Evolutionary conservation across 2,113 vertebrate genomes (phyloP), one percentile per base, ranked within the genome.

Genomic region (Herpetotheres cachinnans): DNA sequence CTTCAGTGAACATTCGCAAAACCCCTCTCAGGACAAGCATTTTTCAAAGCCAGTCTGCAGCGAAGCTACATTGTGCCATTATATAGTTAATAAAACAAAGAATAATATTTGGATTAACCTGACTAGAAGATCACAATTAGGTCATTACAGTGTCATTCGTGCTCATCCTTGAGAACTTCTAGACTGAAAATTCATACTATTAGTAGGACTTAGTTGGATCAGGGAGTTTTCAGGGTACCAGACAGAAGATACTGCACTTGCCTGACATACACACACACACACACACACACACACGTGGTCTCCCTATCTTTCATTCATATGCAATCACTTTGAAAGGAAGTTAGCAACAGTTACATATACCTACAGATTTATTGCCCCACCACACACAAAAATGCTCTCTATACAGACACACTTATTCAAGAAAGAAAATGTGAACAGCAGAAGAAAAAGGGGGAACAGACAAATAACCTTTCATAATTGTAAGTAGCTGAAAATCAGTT

Each of bases 181-280:
- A 22, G 96, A 66, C n/a, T 59, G 62, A 38, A 83, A 95, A 49
- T 36, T 72, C 44, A 29, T 69, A 34, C 19, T 13, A 38, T 16
- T 4, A 8, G 16, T 13, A 52, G 36, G 20, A 26, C 16, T 62
- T 27, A 5, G 26, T 3, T 25, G 72, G 9, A 54, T 6, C 16
- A 10, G 16, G 26, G 65, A 78, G 22, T 21, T 58, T 54, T n/a
- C 69, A 26, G 29, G 46, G 24, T 46, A 58, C 13, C 40, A 77
- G 25, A 22, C 15, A 50, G 69, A 58, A 67, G n/a, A 32, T 19
- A 21, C 12, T 50, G 47, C n/a, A 30, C n/a, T 26, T 24, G 13
- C 4, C 32, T 71, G n/a, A 52, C n/a, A 22, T 0, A 50, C 2
- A 30, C 17, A n/a, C 7, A 11, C 7, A 9, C 13, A 30, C 8